Conservation (phyloP, 1,140 invertebrate genomes). For the Bursaphelenchus mucronatus region DNA sequence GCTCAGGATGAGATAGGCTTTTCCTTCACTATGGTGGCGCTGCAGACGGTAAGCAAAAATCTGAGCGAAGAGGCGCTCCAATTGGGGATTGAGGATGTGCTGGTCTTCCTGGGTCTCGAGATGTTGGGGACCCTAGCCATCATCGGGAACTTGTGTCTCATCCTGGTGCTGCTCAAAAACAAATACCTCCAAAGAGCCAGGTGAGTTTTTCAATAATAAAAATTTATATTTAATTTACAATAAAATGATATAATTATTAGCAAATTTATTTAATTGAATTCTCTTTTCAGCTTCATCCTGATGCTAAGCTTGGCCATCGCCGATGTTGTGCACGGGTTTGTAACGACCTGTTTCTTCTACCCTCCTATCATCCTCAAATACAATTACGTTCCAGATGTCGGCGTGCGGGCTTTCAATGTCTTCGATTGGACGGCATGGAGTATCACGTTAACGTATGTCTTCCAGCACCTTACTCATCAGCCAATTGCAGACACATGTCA, state of each 20-base stretch:
- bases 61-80: too few species aligned
- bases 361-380: slow-evolving; percentile 54
- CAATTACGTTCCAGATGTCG: slow-evolving; percentile 41
- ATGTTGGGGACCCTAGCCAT: slow-evolving; percentile 54
- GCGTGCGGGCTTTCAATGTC: slow-evolving; percentile 55
- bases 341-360: slow-evolving; percentile 59
- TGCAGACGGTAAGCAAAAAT: too few species aligned
- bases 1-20: too few species aligned
- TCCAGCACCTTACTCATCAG: background rate
- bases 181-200: slow-evolving; percentile 56
- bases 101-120: slow-evolving; percentile 54
- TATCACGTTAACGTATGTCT: slow-evolving; percentile 55
- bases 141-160: slow-evolving; percentile 51
- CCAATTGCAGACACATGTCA: slow-evolving; percentile 54
- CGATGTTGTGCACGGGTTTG: slow-evolving; percentile 57
- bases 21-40: too few species aligned
- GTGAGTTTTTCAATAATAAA: slow-evolving; percentile 8
- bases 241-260: slow-evolving; percentile 6
- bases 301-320: slow-evolving; percentile 58
- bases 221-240: slow-evolving; percentile 14
- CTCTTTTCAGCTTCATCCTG: slow-evolving; percentile 52
- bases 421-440: slow-evolving; percentile 60
- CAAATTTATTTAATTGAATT: background rate
- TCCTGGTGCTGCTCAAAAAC: slow-evolving; percentile 52
- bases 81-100: slow-evolving; percentile 32